phyloP scores from a whole-genome alignment of 2,113 vertebrate species.

The Athene cunicularia region DNA sequence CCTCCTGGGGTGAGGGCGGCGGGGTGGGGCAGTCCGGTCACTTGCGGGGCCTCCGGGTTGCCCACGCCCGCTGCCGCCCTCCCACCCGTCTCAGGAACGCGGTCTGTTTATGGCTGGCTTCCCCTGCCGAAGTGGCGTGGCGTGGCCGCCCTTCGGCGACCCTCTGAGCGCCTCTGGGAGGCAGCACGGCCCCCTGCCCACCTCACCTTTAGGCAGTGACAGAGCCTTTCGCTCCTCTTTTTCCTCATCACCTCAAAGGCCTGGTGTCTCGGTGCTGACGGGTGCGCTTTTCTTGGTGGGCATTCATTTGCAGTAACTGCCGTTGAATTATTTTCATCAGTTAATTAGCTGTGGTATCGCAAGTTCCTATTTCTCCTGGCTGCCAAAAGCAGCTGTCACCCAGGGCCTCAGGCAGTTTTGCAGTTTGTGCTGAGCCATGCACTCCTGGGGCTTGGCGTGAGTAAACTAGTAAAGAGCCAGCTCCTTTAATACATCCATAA shows the following conservation, averaged over 20 bases:
- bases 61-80: too few species aligned
- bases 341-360: not conserved
- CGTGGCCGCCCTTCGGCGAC: not conserved
- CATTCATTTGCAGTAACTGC: rapidly evolving
- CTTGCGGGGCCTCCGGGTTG: not conserved
- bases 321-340: rapidly evolving
- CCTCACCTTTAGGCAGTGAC: not conserved
- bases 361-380: not conserved
- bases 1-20: not conserved
- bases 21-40: not conserved
- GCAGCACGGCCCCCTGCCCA: not conserved
- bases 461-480: too few species aligned
- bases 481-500: rapidly evolving
- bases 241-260: rapidly evolving
- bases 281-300: rapidly evolving
- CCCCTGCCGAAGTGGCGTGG: too few species aligned
- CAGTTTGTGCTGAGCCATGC: too few species aligned
- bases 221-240: not conserved
- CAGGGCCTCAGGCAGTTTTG: not conserved
- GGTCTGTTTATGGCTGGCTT: too few species aligned
- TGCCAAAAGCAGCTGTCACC: not conserved
- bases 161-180: too few species aligned
- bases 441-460: not conserved
- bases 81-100: not conserved
- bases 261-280: not conserved